Percentiles rank a stretch among this genome's conserved stretches.
These are phyloP conservation scores for Dryoscopus gambensis DNA, from an alignment of 2,113 vertebrate species.

Conservation along the genomic window DNA sequence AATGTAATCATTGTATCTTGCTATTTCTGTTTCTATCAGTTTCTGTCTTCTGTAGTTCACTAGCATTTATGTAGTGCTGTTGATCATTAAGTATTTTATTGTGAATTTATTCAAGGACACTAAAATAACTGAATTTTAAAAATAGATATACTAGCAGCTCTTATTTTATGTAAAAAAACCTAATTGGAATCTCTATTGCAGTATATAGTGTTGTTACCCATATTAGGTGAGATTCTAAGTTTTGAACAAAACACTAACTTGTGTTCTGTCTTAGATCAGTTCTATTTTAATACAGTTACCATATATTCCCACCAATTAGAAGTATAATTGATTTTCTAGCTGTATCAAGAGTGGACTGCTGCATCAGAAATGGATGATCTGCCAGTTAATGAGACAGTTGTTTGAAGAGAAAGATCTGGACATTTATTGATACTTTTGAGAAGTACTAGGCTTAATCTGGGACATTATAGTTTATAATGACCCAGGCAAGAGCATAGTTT, in stretches of 20 bases:
- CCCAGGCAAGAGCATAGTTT: neutral
- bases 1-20: constrained; percentile 6
- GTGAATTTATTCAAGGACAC: neutral
- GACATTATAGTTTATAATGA: neutral
- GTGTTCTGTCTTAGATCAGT: neutral
- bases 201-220: neutral
- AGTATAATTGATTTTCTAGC: neutral
- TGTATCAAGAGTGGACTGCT: neutral
- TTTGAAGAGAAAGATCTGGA: neutral
- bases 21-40: neutral
- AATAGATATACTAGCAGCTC: neutral
- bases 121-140: neutral
- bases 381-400: neutral
- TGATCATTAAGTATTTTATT: constrained; percentile 27
- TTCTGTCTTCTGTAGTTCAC: neutral
- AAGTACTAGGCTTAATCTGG: neutral
- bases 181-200: neutral
- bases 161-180: neutral
- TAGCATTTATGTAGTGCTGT: neutral
- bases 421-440: neutral
- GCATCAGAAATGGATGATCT: neutral
- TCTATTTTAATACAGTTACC: neutral
- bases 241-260: neutral
- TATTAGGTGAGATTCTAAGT: neutral
- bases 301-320: neutral